Base-by-base conservation (phyloP, 2,888 invertebrate genomes). In the Automeris io region DNA sequence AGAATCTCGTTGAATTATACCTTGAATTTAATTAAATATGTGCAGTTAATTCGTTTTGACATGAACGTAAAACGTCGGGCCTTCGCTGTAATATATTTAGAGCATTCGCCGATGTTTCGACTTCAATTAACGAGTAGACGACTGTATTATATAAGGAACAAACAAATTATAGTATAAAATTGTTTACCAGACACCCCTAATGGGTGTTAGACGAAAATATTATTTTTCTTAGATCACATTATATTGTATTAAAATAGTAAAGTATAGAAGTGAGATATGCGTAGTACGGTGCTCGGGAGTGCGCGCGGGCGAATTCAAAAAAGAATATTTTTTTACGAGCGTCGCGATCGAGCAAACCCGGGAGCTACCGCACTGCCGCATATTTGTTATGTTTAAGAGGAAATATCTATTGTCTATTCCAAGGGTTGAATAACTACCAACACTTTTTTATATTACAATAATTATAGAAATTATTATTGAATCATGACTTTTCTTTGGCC, bases 381-480 rank as follows among this genome's bases (percentile, higher is more conserved):
- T 82, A 76, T 83, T 82, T 85, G 85, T 86, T 86, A 85, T 78
- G 85, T 86, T 86, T 85, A 86, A 86, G 85, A 83, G 70, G 81
- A 85, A 82, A 80, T 85, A 86, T 85, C 83, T 85, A 86, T 82
- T 86, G 81, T 85, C 86, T 86, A 86, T 86, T 86, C 85, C 86
- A 81, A 79, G 79, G 86, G 86, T 83, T 81, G 36, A 54, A 39
- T 39, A 82, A 83, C 76, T 80, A 85, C 78, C 83, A 74, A 86
- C 85, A 87, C 87, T 87, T 87, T 87, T 87, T 87, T 87, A 87
- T 87, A 87, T 86, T 86, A 87, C 85, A 82, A 87, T 87, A 87
- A 87, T 87, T 87, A 87, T 87, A 87, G 87, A 87, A 86, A 87
- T 87, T 87, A 87, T 87, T 87, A 87, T 87, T 87, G 87, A 87